A percentile compares a stretch with the other conserved stretches of the same genome.
Conservation (phyloP, 2,888 invertebrate species). For the Athrips mouffetella region DNA sequence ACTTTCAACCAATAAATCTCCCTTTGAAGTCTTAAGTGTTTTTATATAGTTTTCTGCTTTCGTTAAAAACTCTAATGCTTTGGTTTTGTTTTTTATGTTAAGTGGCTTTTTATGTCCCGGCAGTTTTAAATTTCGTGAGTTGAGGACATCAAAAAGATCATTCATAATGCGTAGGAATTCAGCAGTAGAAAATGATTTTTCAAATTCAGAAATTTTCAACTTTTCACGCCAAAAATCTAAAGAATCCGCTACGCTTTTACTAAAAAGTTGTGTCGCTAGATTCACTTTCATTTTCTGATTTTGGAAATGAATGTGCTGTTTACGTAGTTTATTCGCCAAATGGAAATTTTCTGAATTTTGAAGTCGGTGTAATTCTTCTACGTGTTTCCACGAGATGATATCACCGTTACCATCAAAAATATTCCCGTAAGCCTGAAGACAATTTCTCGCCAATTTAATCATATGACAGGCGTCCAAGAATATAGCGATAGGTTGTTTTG, state of each 20-base stretch:
- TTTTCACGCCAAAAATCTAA: slow-evolving; percentile 22
- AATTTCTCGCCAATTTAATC: slow-evolving; percentile 24
- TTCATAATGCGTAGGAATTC: slow-evolving; percentile 21
- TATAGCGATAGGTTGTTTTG: slow-evolving; percentile 20
- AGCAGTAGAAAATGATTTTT: slow-evolving; percentile 20
- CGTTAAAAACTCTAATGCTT: slow-evolving; percentile 9
- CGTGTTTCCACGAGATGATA: slow-evolving; percentile 19
- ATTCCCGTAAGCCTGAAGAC: slow-evolving; percentile 11
- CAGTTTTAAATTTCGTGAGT: slow-evolving; percentile 16
- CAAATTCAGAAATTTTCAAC: slow-evolving; percentile 20
- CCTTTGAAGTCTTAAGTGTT: slow-evolving; percentile 2
- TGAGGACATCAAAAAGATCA: slow-evolving; percentile 26
- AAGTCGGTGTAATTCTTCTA: slow-evolving; percentile 19
- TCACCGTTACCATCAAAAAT: background rate
- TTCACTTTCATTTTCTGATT: slow-evolving; percentile 28
- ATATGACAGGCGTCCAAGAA: slow-evolving; percentile 27
- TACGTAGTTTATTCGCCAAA: slow-evolving; percentile 24
- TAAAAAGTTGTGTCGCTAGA: slow-evolving; percentile 24
- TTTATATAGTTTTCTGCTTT: slow-evolving; percentile 13
- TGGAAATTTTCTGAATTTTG: slow-evolving; percentile 22
- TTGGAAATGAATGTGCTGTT: slow-evolving; percentile 24
- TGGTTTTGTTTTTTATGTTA: background rate
- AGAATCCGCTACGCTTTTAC: slow-evolving; percentile 24
- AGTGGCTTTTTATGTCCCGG: slow-evolving; percentile 14
- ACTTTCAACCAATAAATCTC: background rate